Base-by-base conservation (phyloP, 2,888 invertebrate genomes). In the Spicauda simplicius region DNA sequence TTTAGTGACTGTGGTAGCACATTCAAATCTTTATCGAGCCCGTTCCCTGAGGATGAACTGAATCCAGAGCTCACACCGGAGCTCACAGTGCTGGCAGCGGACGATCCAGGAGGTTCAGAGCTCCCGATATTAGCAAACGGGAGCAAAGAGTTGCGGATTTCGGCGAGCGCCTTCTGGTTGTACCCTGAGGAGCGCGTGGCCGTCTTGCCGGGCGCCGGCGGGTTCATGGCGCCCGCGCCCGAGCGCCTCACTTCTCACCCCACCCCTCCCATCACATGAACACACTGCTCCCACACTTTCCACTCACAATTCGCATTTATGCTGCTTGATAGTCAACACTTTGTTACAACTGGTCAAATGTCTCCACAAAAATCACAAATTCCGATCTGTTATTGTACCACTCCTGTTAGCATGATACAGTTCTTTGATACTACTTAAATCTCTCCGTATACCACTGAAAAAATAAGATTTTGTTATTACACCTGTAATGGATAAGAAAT, bases 131-230 rank as follows among this genome's bases (percentile, higher is more conserved):
- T 96, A 64, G 97, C 97, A 86, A 97, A 97, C 64, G 97, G 97
- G 79, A 96, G 94, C 78, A 97, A 89, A 70, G 97, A 97, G 87
- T 97, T 97, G 77, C 97, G 95, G 82, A 97, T 97, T 91, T 97
- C 96, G 90, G 96, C 97, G 89, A 97, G 95, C 84, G 97, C 97
- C 93, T 97, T 97, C 90, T 97, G 96, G 91, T 96, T 96, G 91
- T 97, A 97, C 93, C 96, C 96, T 93, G 96, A 95, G 86, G 94
- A 94, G 92, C 95, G 95, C 93, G 95, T 95, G 91, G 95, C 95
- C 92, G 95, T 89, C 88, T 93, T 93, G 89, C 91, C 91, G 91
- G 93, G 93, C 88, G 94, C 94, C 90, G 94, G 94, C 88, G 94
- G 94, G 93, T 94, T 95, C 95, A 95, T 95, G 89, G 91, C 94